Evolutionary conservation across 1,140 invertebrate genomes (phyloP), one percentile per base, ranked within the genome.

Genomic region (Plectrocnemia conspersa): DNA sequence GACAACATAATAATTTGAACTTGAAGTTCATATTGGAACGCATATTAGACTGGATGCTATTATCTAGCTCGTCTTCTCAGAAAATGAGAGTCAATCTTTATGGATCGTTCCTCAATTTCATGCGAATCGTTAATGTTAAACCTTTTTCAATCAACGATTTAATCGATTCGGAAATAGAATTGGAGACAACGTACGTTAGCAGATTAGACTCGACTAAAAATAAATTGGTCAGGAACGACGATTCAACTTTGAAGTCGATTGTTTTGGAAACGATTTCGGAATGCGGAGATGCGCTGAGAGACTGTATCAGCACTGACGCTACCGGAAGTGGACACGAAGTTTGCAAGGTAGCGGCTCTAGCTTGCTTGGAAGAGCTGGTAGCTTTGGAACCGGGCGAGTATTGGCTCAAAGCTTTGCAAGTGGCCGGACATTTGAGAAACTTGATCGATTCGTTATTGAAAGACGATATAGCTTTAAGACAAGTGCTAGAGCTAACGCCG

Each of bases 321-420:
- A 88, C 89, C 6, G 86, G 86, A 10, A 86, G 84, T 9, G 89
- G 89, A 0, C 89, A 93, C 66, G 89, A 94, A 64, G 83, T 94
- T 15, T 91, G 88, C 64, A 85, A 90, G 71, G 92, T 93, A 85
- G 74, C 92, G 44, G 85, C 91, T 0, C 70, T 96, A 22, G 82
- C 89, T 1, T 88, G 86, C 50, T 73, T 94, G 24, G 87, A 91
- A 65, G 80, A 85, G 25, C 78, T 94, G 19, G 75, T 92, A 0
- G 84, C 86, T 36, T 72, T 91, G 48, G 85, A 90, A 58, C 82
- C 82, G 6, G 79, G 83, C 15, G 81, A 82, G 10, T 80, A 82
- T 13, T 88, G 89, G 80, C 77, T 88, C 56, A 77, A 81, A 9
- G 88, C 88, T 60, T 69, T 93, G 24, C 79, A 82, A 1, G 82